These are phyloP conservation scores for Rotaria sp. DNA, from an alignment of 2,888 invertebrate species.

Conservation along the genomic window DNA sequence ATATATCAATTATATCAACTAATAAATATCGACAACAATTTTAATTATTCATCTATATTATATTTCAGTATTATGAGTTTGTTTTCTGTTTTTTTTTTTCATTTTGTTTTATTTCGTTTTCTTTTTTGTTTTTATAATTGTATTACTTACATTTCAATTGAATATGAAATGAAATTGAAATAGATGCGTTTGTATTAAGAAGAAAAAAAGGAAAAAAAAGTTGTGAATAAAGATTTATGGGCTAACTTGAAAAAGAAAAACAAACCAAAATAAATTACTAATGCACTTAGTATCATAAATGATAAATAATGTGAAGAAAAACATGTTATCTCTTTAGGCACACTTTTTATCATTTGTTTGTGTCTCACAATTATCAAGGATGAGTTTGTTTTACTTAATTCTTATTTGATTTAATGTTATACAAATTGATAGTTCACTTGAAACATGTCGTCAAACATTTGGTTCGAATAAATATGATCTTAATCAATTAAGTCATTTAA, in stretches of 20 bases:
- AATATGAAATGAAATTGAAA: neutral
- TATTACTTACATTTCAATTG: neutral
- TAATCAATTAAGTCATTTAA: neutral
- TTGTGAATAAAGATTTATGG: neutral
- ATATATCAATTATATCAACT: neutral
- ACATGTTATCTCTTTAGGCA: neutral
- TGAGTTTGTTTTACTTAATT: neutral
- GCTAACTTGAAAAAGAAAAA: neutral
- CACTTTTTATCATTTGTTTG: neutral
- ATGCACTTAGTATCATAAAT: neutral
- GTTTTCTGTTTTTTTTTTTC: neutral
- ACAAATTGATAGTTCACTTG: neutral
- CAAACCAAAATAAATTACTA: neutral
- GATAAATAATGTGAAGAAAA: neutral
- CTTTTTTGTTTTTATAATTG: neutral
- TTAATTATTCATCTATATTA: neutral
- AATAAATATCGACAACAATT: neutral
- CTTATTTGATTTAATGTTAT: neutral
- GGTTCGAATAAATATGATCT: slow-evolving; percentile 14
- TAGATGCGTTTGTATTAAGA: neutral
- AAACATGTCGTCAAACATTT: slow-evolving; percentile 25
- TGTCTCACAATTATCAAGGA: neutral
- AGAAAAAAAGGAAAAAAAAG: neutral
- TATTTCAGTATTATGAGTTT: neutral
- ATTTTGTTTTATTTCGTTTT: neutral